Conservation (phyloP, 2,113 vertebrate species). For the Crotalus helleri region DNA sequence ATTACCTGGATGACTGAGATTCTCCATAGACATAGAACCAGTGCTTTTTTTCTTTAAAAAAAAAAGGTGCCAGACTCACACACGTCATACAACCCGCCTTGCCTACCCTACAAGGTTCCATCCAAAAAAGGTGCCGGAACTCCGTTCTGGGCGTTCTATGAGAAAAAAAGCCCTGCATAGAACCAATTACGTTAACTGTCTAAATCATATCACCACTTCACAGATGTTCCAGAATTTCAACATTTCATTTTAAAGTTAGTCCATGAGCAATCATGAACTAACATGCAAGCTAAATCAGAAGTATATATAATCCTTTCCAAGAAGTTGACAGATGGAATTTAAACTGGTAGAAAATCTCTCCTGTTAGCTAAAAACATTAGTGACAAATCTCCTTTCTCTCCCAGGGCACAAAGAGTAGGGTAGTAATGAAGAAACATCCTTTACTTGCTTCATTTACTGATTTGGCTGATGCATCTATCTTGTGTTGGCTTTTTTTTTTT, state of each 20-base stretch:
- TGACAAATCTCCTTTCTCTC: background rate
- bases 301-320: background rate
- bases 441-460: background rate
- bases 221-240: background rate
- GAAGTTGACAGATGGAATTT: background rate
- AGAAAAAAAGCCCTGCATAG: background rate
- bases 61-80: too few species aligned
- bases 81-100: too few species aligned
- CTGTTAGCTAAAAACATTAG: background rate
- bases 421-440: background rate
- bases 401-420: background rate
- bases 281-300: background rate
- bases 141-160: too few species aligned
- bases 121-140: too few species aligned
- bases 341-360: background rate
- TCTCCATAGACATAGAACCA: background rate
- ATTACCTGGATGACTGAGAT: too few species aligned
- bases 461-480: too few species aligned
- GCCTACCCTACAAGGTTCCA: too few species aligned
- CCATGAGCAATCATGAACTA: background rate
- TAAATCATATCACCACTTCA: background rate
- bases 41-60: too few species aligned
- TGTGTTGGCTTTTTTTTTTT: background rate
- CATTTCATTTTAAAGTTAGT: background rate
- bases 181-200: background rate